Percentiles rank a stretch among this genome's conserved stretches.
Evolutionary conservation across 2,888 invertebrate genomes (phyloP).

Genomic region (Bimastos eiseni): DNA sequence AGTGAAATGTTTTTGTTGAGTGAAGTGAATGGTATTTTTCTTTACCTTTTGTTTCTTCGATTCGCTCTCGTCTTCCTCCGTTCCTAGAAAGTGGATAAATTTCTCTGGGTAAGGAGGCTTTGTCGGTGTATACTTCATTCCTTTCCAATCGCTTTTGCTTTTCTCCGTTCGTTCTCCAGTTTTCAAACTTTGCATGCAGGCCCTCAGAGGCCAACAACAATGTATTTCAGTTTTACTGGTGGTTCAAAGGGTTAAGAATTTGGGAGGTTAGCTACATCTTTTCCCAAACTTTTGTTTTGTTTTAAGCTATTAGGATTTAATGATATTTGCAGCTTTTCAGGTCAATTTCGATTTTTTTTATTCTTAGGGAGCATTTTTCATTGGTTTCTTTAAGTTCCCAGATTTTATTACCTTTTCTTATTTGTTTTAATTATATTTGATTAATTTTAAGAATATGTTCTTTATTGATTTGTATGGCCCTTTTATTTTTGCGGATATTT

Average conservation of each 20-base stretch:
- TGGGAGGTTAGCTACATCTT: neutral
- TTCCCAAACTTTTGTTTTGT: neutral
- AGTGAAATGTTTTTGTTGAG: neutral
- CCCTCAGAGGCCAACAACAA: neutral
- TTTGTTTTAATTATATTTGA: no score
- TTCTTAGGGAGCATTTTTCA: neutral
- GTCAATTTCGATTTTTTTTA: neutral
- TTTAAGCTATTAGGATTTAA: neutral
- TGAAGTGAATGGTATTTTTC: neutral
- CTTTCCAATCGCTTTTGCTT: neutral
- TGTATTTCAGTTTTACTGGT: neutral
- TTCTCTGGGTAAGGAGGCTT: constrained; percentile 61
- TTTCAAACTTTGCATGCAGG: neutral
- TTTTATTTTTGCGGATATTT: no score
- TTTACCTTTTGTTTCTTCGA: constrained; percentile 37
- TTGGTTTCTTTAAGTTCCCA: neutral
- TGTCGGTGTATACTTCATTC: neutral
- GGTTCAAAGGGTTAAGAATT: neutral
- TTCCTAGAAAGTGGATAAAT: constrained; percentile 63
- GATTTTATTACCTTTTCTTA: neutral
- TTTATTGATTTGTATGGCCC: no score
- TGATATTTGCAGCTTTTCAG: neutral
- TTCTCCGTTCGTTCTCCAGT: neutral
- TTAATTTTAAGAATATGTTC: no score
- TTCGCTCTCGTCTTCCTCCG: constrained; percentile 34